Conservation (phyloP, 2,888 invertebrate species). For the Acanthococcus lagerstroemiae region DNA sequence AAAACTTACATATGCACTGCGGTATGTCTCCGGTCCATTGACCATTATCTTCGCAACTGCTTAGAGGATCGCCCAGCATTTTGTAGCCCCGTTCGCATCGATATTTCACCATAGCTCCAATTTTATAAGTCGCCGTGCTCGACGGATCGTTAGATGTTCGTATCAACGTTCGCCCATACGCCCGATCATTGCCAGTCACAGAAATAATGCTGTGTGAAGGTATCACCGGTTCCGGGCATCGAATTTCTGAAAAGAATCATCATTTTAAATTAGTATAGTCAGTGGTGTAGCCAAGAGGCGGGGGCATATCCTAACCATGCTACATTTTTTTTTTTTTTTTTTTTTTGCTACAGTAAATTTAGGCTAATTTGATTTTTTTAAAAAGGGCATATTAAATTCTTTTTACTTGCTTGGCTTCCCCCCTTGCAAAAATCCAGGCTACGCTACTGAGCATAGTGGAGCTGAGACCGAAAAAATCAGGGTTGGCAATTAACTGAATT, state of each 20-base stretch:
- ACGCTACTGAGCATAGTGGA: too few species aligned
- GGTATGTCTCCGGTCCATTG: constrained; percentile 76
- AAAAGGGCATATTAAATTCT: too few species aligned
- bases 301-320: too few species aligned
- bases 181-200: constrained; percentile 81
- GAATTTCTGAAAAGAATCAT: constrained; percentile 61
- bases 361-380: too few species aligned
- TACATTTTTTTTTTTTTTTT: too few species aligned
- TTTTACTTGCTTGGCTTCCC: too few species aligned
- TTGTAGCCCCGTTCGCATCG: constrained; percentile 83
- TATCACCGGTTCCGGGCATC: constrained; percentile 71
- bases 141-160: constrained; percentile 58
- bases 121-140: constrained; percentile 67
- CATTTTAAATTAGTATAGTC: too few species aligned
- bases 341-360: too few species aligned
- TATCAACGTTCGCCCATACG: constrained; percentile 74
- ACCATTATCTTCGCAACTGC: constrained; percentile 76
- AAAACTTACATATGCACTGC: constrained; percentile 66
- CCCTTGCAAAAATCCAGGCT: too few species aligned
- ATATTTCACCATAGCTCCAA: constrained; percentile 77
- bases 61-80: constrained; percentile 60
- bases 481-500: too few species aligned
- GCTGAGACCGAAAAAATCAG: too few species aligned
- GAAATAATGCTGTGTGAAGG: constrained; percentile 78
- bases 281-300: too few species aligned